Base-by-base conservation (phyloP, 2,888 invertebrate species). In the Luperina testacea region DNA sequence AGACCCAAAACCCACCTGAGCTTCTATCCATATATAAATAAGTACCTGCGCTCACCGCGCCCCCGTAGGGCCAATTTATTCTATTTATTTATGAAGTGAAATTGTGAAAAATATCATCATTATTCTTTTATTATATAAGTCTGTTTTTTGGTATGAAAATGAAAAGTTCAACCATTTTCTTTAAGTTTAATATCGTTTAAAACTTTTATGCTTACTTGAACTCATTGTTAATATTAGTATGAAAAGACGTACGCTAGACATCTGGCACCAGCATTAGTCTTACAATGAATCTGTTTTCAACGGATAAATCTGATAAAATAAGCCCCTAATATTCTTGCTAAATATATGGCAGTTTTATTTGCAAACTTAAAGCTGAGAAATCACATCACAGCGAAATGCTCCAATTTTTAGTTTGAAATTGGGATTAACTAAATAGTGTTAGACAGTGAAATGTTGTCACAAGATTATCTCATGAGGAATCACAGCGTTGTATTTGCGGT, bases 1-100 rank as follows among this genome's bases (percentile, higher is more conserved):
- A 93, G 91, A 91, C 92, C 88, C 89, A 84, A 87, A 84, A 87
- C 92, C 90, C 94, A 95, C 95, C 95, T 95, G 95, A 92, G 93
- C 88, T 90, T 89, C 89, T 89, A 89, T 86, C 90, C 91, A 32
- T 32, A 32, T 90, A 94, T 95, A 95, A 94, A 95, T 95, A 94
- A 94, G 90, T 91, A 91, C 90, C 86, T 89, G 88, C 87, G 88
- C 84, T 87, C 89, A 89, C 90, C 89, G 87, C 90, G 80, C 88
- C 91, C 91, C 92, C 94, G 88, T 88, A 86, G 93, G 93, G 92
- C 91, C 93, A 91, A 94, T 95, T 93, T 92, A 93, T 95, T 91
- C 90, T 90, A 90, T 92, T 93, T 93, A 93, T 93, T 94, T 94
- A 95, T 94, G 91, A 93, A 92, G 90, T 90, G 86, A 87, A 88